Evolutionary conservation across 2,888 invertebrate genomes (phyloP), one percentile per base, ranked within the genome.

Genomic region (Poecilus cupreus): DNA sequence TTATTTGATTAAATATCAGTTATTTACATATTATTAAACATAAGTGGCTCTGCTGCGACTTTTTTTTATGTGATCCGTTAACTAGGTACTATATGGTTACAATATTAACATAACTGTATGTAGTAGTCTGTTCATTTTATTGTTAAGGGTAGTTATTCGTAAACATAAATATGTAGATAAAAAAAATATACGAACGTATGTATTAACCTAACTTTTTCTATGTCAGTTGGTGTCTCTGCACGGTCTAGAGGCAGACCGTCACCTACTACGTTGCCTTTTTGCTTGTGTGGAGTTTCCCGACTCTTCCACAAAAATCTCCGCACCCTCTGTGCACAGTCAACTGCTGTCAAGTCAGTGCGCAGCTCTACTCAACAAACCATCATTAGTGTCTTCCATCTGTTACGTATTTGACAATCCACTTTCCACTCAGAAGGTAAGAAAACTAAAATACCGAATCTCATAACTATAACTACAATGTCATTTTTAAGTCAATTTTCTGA

Each of bases 201-300:
- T 26, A 60, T 60, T 24, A 60, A 60, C 60, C 60, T 24, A 39
- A 68, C 24, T 22, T 68, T 43, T 72, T 84, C 85, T 85, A 86
- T 87, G 85, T 83, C 90, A 98, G 97, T 93, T 97, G 91, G 95
- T 97, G 88, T 93, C 93, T 91, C 93, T 94, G 89, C 96, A 97
- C 94, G 98, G 98, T 91, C 93, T 96, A 92, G 97, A 98, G 94
- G 97, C 97, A 91, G 97, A 98, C 92, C 95, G 97, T 92, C 97
- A 98, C 93, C 94, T 97, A 90, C 94, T 97, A 92, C 96, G 96
- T 92, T 96, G 96, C 91, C 94, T 98, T 90, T 95, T 98, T 90
- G 96, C 97, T 87, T 93, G 94, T 87, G 94, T 97, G 89, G 95
- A 97, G 89, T 95, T 96, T 92, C 94, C 91, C 88, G 92, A 92